Evolutionary conservation across 2,113 vertebrate genomes (phyloP), one percentile per base, ranked within the genome.

Genomic region (Triplophysa dalaica): DNA sequence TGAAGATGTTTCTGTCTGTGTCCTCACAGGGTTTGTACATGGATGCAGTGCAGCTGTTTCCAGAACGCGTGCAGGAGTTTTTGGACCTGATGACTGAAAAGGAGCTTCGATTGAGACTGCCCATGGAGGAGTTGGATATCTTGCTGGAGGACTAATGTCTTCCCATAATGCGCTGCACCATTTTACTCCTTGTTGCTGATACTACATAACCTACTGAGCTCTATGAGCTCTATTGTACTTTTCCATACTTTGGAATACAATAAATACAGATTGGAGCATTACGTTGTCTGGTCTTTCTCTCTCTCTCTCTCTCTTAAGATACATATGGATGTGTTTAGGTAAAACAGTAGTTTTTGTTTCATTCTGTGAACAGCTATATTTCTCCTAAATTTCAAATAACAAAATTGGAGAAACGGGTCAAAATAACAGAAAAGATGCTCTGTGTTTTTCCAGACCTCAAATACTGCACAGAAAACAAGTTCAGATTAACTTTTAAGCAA

Each of bases 41-140:
- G 92, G 95, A 96, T 0, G 94, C 95, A 0, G 69, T 94, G 2
- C 90, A 91, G 41, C 88, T 94, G 83, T 95, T 96, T 81, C 93
- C 95, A 0, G 93, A 94, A 0, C 85, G 89, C 22, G 81, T 95
- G 64, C 94, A 95, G 77, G 95, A 95, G 86, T 88, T 87, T 0
- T 75, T 94, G 0, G 95, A 96, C 74, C 88, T 96, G 16, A 93
- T 96, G 93, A 91, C 90, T 0, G 95, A 96, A 77, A 96, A 96
- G 65, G 95, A 96, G 61, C 8, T 96, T 26, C 90, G 95, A 19
- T 86, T 96, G 58, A 89, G 95, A 54, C 86, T 94, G 7, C 95
- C 94, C 0, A 9, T 94, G 76, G 95, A 96, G 85, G 95, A 96
- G 80, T 85, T 96, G 90, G 94, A 95, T 9, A 89, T 96, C 0